Evolutionary conservation across 2,888 invertebrate genomes (phyloP), one percentile per base, ranked within the genome.

Genomic region (Netelia inedita): DNA sequence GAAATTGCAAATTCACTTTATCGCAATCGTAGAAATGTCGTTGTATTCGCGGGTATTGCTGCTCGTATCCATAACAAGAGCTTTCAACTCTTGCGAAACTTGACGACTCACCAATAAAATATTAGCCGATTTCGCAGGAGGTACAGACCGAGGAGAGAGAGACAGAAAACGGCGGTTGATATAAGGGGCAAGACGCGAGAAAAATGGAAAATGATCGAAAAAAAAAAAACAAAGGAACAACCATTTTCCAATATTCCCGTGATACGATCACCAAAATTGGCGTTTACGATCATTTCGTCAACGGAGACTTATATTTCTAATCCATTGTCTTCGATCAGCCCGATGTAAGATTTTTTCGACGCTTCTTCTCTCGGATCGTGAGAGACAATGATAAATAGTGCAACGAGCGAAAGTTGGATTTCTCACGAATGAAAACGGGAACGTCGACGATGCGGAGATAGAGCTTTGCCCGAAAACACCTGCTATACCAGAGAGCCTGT

Each of bases 391-490:
- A 79, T 72, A 65, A 21, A 41, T 41, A 16, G 5, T 66, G 23
- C 21, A 76, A 69, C 11, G 19, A 71, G 57, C 21, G 41, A 61
- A 68, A 68, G 65, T 63, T 28, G 28, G 5, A 5, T 53, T 21
- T 16, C 1, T 11, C 14, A n/a, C 9, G 1, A 59, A 79, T 74
- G 80, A 74, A 68, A 61, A 74, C 73, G 21, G 50, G 6, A 82
- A 66, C 69, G 19, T 35, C 78, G 59, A 61, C 28, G 35, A 50
- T 11, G 61, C 61, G 35, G 78, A 79, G 21, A 65, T 75, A 65
- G 79, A 83, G 71, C 74, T 71, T 79, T 63, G 71, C 61, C 59
- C 59, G 69, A 63, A 19, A 83, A 79, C 83, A 83, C 83, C 83
- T 79, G 83, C 83, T 55, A 73, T 68, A 68, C 53, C 50, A 72